A percentile compares a stretch with the other conserved stretches of the same genome.
phyloP scores from a whole-genome alignment of 2,113 vertebrate genomes.

The Aplodontia rufa region DNA sequence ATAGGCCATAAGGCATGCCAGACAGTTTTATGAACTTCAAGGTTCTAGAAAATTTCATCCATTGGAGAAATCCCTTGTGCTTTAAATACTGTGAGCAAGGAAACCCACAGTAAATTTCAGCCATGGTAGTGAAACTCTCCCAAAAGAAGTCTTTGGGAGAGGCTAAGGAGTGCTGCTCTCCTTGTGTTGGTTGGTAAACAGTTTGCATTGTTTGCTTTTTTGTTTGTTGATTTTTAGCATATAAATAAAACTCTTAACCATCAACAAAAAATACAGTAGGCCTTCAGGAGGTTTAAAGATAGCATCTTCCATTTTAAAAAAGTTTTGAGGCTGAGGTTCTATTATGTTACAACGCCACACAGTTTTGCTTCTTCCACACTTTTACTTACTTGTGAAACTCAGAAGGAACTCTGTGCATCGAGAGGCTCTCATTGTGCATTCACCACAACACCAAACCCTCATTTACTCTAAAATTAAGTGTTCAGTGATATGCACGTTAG shows the following conservation, averaged over 20 bases:
- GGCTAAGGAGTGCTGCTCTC: background rate
- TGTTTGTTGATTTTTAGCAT: conserved; percentile 16
- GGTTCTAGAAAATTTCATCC: conserved; percentile 51
- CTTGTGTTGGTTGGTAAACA: background rate
- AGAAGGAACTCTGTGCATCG: conserved; percentile 26
- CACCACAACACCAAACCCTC: background rate
- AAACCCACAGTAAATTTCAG: conserved; percentile 9
- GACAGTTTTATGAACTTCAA: conserved; percentile 51
- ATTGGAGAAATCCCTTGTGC: background rate
- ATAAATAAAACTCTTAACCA: conserved; percentile 5
- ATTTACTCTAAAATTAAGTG: conserved; percentile 56
- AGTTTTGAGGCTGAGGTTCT: background rate
- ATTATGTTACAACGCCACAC: background rate
- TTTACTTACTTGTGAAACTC: conserved; percentile 52
- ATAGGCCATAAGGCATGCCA: conserved; percentile 46
- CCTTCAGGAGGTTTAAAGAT: conserved; percentile 6
- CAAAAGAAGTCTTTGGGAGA: background rate
- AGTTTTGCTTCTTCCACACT: conserved; percentile 37
- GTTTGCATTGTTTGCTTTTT: background rate
- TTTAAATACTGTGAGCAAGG: conserved; percentile 44
- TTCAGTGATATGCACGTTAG: conserved; percentile 33
- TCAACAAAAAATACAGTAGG: background rate
- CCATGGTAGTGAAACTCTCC: background rate
- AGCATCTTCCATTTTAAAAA: conserved; percentile 18
- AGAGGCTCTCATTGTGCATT: conserved; percentile 42